phyloP scores from a whole-genome alignment of 2,888 invertebrate genomes.

The Drosophila fulvimacula region DNA sequence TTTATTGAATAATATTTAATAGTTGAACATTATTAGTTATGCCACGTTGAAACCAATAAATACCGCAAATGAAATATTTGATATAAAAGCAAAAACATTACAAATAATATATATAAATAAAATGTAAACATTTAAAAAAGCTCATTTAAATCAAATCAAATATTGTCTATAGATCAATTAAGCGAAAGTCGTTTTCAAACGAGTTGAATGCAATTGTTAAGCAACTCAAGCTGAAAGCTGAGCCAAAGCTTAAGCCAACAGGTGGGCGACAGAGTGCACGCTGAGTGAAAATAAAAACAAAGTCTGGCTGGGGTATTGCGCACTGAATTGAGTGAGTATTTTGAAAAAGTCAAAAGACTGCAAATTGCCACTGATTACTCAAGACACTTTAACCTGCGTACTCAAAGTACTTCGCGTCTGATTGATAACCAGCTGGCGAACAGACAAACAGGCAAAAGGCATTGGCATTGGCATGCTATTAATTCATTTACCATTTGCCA shows the following conservation, averaged over 20 bases:
- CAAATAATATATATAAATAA: too few species aligned
- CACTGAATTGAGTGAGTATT: slow-evolving; percentile 9
- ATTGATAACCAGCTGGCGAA: slow-evolving; percentile 31
- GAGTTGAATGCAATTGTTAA: slow-evolving; percentile 23
- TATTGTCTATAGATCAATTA: neutral
- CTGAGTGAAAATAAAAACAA: neutral
- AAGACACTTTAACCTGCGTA: slow-evolving; percentile 13
- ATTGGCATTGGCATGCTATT: slow-evolving; percentile 4
- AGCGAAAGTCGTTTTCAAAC: slow-evolving; percentile 44
- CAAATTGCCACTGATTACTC: slow-evolving; percentile 7
- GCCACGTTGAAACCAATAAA: neutral
- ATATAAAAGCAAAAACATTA: neutral
- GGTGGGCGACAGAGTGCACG: neutral
- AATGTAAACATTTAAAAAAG: too few species aligned
- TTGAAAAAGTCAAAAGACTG: slow-evolving; percentile 1
- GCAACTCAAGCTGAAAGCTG: slow-evolving; percentile 30
- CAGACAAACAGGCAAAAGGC: neutral
- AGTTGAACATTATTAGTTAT: neutral
- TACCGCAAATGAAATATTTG: neutral
- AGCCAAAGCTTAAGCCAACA: slow-evolving; percentile 17
- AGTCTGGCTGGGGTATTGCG: slow-evolving; percentile 7
- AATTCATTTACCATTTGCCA: slow-evolving; percentile 12
- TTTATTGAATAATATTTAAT: neutral
- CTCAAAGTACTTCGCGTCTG: slow-evolving; percentile 12
- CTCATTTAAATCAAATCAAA: neutral